Evolutionary conservation across 2,113 vertebrate species (phyloP), one percentile per base, ranked within the genome.

Genomic region (Xyliphius kryptos): DNA sequence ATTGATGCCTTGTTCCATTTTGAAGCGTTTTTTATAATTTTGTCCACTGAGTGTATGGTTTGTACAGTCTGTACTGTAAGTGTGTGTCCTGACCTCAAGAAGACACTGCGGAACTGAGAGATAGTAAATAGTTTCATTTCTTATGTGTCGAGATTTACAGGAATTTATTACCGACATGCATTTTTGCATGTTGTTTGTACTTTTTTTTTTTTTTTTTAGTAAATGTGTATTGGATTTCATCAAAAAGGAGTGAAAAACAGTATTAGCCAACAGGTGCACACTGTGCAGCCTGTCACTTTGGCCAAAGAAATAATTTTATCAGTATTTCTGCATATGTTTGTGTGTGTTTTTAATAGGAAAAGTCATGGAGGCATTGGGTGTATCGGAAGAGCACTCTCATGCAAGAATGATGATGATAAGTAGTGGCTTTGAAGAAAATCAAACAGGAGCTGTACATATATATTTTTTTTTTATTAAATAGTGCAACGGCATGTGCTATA

Each of bases 1-100:
- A 98, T 96, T 93, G 91, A 91, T 92, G 92, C 92, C 92, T 96
- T 95, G 65, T 79, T 73, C 75, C 58, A 36, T 69, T 76, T 80
- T 54, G 68, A 72, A 81, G 75, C 76, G 69, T 77, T 78, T 59
- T 8, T 17, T 61, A 76, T 74, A 72, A 80, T 69, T 43, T 62
- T 38, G 63, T 57, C 67, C 60, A 47, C 61, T 10, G 56, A 47
- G 53, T 41, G 61, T 62, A 13, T 50, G 20, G 17, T 32, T 47
- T 56, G 32, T 66, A 66, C 68, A n/a, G 68, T 66, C 61, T 66
- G 56, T 65, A 50, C 50, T 70, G 56, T 55, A 61, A 38, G 9
- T 19, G 58, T 36, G 26, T 50, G 58, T 61, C 41, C 16, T 61
- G 47, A 66, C 36, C 38, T 66, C 55, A n/a, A n/a, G n/a, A n/a